A percentile compares a stretch with the other conserved stretches of the same genome.
These are phyloP conservation scores for Hypanus sabinus DNA, from an alignment of 2,113 vertebrate species.

Conservation along the genomic window DNA sequence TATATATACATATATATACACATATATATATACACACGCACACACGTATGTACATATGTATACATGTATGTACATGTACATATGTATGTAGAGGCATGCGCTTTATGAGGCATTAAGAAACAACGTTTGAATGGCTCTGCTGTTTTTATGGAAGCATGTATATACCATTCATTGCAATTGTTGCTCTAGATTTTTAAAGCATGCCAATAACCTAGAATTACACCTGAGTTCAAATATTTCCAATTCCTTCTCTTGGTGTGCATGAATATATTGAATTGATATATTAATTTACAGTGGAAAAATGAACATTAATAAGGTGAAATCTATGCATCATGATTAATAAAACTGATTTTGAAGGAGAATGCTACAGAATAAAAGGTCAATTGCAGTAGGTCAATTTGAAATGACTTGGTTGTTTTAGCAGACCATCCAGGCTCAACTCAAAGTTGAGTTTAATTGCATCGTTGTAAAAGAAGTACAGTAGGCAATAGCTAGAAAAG, in stretches of 20 bases:
- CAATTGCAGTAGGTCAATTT: not conserved
- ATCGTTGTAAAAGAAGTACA: not conserved
- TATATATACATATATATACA: too few species aligned
- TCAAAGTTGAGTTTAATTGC: not conserved
- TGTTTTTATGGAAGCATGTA: not conserved
- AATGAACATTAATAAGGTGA: not conserved
- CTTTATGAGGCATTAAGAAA: not conserved
- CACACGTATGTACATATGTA: too few species aligned
- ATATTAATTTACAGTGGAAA: not conserved
- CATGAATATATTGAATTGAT: not conserved
- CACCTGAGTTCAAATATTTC: not conserved
- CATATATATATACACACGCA: too few species aligned
- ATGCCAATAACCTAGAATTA: not conserved
- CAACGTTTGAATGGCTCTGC: not conserved
- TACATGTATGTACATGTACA: too few species aligned
- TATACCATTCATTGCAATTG: too few species aligned
- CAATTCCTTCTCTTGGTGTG: not conserved
- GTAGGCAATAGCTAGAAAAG: not conserved
- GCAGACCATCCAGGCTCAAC: not conserved
- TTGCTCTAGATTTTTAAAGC: not conserved
- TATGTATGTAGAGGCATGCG: too few species aligned
- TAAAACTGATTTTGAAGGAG: not conserved
- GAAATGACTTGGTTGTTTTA: not conserved
- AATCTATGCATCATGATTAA: not conserved
- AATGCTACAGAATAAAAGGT: not conserved